Evolutionary conservation across 2,113 vertebrate species (phyloP).

Genomic region (Tinamus guttatus): DNA sequence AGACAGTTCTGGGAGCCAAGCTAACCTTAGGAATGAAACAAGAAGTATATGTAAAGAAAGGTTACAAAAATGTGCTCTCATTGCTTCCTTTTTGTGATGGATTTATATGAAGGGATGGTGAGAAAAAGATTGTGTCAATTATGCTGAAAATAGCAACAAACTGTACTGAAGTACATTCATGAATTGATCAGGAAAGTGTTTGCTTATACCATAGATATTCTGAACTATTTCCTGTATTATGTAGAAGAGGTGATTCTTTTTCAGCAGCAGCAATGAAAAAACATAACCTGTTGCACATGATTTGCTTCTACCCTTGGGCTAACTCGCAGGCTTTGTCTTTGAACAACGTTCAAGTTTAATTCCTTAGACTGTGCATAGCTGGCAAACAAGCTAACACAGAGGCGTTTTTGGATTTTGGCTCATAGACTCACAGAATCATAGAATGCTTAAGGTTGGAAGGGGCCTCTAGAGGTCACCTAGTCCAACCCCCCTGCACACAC

Average conservation of each 20-base stretch:
- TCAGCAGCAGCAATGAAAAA: not conserved
- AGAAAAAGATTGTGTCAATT: not conserved
- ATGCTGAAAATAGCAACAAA: not conserved
- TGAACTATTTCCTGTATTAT: not conserved
- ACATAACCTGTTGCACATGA: constrained; percentile 3
- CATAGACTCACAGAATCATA: too few relatives aligned
- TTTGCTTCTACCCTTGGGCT: constrained; percentile 27
- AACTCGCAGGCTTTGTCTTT: not conserved
- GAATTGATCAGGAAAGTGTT: not conserved
- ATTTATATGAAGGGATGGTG: not conserved
- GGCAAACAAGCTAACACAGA: constrained; percentile 42
- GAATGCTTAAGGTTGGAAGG: too few relatives aligned
- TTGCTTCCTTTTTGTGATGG: not conserved
- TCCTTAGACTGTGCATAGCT: not conserved
- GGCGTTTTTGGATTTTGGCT: not conserved
- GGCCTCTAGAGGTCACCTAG: too few relatives aligned
- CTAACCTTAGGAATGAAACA: not conserved
- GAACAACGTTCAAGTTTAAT: constrained; percentile 2
- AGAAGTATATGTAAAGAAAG: not conserved
- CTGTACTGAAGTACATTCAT: not conserved
- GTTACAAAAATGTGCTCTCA: not conserved
- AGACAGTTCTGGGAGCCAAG: not conserved
- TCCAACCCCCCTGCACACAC: too few relatives aligned
- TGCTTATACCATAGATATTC: not conserved
- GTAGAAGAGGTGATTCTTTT: not conserved